Conservation (phyloP, 1,140 invertebrate species). For the Branchinecta lynchi region DNA sequence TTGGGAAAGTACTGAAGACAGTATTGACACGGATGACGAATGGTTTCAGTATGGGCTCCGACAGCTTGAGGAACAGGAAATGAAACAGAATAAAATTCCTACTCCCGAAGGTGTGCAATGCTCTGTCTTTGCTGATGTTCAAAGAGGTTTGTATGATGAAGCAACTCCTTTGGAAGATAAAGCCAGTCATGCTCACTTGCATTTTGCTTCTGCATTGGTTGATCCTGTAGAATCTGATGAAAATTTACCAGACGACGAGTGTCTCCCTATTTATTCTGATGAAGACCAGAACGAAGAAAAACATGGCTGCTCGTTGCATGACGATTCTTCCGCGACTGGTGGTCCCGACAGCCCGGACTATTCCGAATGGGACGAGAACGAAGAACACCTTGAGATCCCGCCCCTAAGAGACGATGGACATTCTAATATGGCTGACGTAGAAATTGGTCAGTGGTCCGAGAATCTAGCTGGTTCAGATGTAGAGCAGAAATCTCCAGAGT, state of each 20-base stretch:
- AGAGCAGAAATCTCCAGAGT: slow-evolving; percentile 7
- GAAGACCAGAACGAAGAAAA: neutral
- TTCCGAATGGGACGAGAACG: slow-evolving; percentile 52
- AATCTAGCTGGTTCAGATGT: neutral
- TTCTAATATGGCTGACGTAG: neutral
- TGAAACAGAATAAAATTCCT: slow-evolving; percentile 39
- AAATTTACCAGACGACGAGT: neutral
- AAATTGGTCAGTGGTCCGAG: neutral
- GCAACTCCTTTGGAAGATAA: no score
- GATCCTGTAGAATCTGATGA: neutral
- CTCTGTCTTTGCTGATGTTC: neutral
- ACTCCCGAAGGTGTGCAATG: neutral
- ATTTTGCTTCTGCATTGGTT: no score
- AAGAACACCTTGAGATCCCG: slow-evolving; percentile 29
- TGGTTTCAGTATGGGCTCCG: slow-evolving; percentile 78
- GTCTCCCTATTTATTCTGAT: neutral
- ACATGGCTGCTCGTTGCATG: neutral
- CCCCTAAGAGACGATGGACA: slow-evolving; percentile 16
- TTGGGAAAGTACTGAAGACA: slow-evolving; percentile 77
- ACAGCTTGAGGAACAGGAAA: slow-evolving; percentile 69
- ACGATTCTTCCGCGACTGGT: slow-evolving; percentile 63
- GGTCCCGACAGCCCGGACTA: slow-evolving; percentile 64
- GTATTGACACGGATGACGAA: slow-evolving; percentile 81
- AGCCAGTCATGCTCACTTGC: no score
- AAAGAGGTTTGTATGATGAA: neutral